Evolutionary conservation across 2,888 invertebrate species (phyloP).

Genomic region (Agelastica alni): DNA sequence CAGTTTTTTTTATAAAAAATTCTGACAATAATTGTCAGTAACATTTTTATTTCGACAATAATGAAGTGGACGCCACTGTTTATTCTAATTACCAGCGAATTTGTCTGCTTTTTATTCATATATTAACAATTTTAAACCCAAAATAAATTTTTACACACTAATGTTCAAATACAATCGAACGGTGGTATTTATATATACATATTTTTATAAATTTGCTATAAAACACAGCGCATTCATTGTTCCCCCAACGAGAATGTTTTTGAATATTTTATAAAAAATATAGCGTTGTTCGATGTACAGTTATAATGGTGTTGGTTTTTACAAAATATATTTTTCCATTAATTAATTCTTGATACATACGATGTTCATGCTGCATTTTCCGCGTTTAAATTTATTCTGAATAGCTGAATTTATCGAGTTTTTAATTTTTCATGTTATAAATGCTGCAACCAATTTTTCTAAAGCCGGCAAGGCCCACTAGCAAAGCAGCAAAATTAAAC

Average conservation of each 20-base stretch:
- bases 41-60: too few relatives aligned
- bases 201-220: constrained; percentile 24
- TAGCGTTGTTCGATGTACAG: constrained; percentile 7
- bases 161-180: constrained; percentile 24
- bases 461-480: too few relatives aligned
- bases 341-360: constrained; percentile 15
- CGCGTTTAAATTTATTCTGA: not conserved
- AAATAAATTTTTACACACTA: constrained; percentile 38
- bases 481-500: too few relatives aligned
- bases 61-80: not conserved
- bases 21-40: too few relatives aligned
- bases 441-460: too few relatives aligned
- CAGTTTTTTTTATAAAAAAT: too few relatives aligned
- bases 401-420: not conserved
- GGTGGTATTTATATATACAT: constrained; percentile 25
- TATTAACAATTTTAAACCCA: constrained; percentile 39
- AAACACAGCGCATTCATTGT: constrained; percentile 17
- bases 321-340: constrained; percentile 24
- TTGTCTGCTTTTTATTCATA: constrained; percentile 42
- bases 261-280: constrained; percentile 27
- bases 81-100: constrained; percentile 33
- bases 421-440: too few relatives aligned
- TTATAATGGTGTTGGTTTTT: constrained; percentile 16
- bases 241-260: constrained; percentile 23
- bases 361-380: not conserved